These are phyloP conservation scores for Rhinoptilus africanus DNA, from an alignment of 2,113 vertebrate species.

Conservation along the genomic window DNA sequence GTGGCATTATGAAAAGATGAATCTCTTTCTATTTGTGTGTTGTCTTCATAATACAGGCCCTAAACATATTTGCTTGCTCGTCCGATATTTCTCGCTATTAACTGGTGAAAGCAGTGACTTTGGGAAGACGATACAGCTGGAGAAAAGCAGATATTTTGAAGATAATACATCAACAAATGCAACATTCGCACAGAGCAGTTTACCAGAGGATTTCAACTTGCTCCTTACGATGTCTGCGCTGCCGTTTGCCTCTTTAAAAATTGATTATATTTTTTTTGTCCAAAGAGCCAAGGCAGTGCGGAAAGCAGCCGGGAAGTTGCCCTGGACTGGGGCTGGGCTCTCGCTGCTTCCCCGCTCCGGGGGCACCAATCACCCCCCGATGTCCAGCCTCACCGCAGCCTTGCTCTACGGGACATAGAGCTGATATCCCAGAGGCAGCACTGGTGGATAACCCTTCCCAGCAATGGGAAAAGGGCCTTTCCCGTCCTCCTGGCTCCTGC, in stretches of 20 bases:
- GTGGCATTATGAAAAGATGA: constrained; percentile 9
- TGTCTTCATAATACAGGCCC: constrained; percentile 16
- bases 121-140: neutral
- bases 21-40: constrained; percentile 18
- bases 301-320: neutral
- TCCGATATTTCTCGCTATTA: constrained; percentile 48
- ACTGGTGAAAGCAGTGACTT: constrained; percentile 1
- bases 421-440: neutral
- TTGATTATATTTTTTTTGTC: too few relatives aligned
- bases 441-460: neutral
- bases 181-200: neutral
- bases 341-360: rapidly evolving
- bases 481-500: neutral
- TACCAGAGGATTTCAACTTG: neutral
- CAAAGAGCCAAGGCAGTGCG: neutral
- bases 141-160: constrained; percentile 36
- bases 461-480: neutral
- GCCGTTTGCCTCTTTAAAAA: neutral
- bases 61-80: constrained; percentile 53
- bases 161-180: neutral
- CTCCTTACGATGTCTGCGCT: neutral
- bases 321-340: neutral
- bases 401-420: neutral
- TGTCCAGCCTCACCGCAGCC: neutral
- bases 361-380: neutral